Evolutionary conservation across 2,888 invertebrate genomes (phyloP).

Genomic region (Troides helena): DNA sequence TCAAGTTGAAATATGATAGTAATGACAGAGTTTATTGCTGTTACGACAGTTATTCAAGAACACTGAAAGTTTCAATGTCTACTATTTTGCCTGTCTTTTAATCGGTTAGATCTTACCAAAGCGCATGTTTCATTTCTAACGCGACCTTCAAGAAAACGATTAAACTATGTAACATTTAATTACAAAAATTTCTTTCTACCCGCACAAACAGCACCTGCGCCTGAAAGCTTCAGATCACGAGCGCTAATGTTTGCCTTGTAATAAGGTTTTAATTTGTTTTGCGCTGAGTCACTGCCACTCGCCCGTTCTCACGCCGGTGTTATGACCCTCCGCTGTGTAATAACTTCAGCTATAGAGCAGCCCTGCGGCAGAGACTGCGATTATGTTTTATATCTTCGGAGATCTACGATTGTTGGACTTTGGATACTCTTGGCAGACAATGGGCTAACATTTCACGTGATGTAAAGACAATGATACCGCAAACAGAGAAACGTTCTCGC

Average conservation of each 20-base stretch:
- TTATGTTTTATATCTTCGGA: not conserved
- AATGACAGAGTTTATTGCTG: no score
- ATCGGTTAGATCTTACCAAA: no score
- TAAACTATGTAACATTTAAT: constrained; percentile 3
- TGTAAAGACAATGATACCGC: no score
- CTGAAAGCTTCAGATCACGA: constrained; percentile 27
- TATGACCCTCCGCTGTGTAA: constrained; percentile 46
- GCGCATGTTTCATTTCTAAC: no score
- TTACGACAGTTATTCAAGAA: no score
- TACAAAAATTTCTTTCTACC: constrained; percentile 18
- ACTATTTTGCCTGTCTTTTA: no score
- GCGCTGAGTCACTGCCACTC: constrained; percentile 58
- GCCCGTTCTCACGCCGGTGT: constrained; percentile 55
- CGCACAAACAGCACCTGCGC: constrained; percentile 21
- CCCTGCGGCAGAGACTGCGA: constrained; percentile 19
- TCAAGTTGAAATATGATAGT: no score
- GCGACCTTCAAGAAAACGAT: not conserved
- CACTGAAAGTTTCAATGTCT: no score
- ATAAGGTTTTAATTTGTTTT: constrained; percentile 57
- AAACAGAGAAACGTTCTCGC: no score
- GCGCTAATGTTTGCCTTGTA: constrained; percentile 35
- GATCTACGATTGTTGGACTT: not conserved
- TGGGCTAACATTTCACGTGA: no score
- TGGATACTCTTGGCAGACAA: no score
- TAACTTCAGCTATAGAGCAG: constrained; percentile 39